Evolutionary conservation across 2,888 invertebrate species (phyloP).

Genomic region (Machimus atricapillus): DNA sequence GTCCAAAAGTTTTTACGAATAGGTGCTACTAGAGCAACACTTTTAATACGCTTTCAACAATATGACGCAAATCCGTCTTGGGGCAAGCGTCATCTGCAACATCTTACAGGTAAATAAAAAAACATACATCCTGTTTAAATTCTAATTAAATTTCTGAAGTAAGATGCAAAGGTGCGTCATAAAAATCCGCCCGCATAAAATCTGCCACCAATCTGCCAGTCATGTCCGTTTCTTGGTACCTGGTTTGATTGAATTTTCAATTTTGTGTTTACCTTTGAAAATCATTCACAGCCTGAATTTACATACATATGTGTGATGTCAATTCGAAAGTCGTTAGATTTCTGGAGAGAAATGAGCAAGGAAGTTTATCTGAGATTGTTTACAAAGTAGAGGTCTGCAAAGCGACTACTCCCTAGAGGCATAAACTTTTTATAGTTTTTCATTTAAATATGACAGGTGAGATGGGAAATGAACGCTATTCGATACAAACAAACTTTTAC

Average conservation of each 20-base stretch:
- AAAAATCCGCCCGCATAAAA: background rate
- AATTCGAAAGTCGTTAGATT: background rate
- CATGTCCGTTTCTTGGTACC: background rate
- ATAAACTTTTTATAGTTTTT: background rate
- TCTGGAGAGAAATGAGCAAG: background rate
- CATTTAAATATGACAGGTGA: conserved; percentile 19
- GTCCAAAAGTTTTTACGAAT: background rate
- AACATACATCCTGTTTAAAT: background rate
- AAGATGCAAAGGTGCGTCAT: background rate
- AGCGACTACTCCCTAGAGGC: background rate
- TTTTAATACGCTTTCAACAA: background rate
- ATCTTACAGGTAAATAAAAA: background rate
- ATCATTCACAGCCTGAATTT: background rate
- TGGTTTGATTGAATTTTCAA: background rate
- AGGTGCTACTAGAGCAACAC: background rate
- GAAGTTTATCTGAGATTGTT: background rate
- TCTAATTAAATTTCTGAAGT: background rate
- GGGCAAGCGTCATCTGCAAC: background rate
- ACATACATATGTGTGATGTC: background rate
- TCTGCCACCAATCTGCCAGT: background rate
- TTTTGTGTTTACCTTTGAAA: background rate
- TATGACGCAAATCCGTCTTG: background rate
- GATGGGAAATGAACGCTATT: background rate
- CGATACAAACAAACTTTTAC: background rate
- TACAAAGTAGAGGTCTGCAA: background rate